These are phyloP conservation scores for Stegastes partitus DNA, from an alignment of 2,113 vertebrate genomes.

Conservation along the genomic window DNA sequence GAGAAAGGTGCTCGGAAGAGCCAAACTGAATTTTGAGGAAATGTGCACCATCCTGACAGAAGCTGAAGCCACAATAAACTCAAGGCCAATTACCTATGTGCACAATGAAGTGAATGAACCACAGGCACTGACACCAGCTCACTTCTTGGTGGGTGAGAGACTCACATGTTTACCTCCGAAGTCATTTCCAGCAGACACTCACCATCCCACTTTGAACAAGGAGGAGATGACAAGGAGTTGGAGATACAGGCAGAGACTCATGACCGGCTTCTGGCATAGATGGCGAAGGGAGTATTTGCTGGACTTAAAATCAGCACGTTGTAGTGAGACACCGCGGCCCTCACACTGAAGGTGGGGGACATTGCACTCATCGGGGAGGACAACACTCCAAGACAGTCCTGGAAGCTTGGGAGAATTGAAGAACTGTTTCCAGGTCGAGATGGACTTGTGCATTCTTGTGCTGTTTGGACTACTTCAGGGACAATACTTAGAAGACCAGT, in stretches of 20 bases:
- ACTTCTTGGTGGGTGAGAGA: neutral
- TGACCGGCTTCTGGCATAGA: neutral
- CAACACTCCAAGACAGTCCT: no score
- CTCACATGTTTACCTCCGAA: neutral
- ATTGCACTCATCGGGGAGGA: no score
- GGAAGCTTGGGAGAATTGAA: no score
- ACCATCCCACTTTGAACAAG: neutral
- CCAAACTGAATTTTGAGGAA: neutral
- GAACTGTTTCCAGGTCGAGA: no score
- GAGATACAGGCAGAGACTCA: neutral
- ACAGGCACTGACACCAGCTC: neutral
- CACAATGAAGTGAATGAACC: constrained; percentile 1
- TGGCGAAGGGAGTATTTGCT: neutral
- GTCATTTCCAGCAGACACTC: neutral
- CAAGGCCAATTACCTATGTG: neutral
- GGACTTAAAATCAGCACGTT: neutral
- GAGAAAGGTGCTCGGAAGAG: neutral
- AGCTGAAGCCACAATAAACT: neutral
- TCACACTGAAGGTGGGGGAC: no score
- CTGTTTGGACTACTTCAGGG: no score
- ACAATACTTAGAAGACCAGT: no score
- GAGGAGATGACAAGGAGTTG: neutral
- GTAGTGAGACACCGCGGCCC: no score
- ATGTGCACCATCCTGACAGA: neutral
- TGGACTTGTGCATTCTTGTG: no score